A percentile compares a stretch with the other conserved stretches of the same genome.
These are phyloP conservation scores for Anisognathus igniventris DNA, from an alignment of 2,797 vertebrate genomes.

Conservation along the genomic window DNA sequence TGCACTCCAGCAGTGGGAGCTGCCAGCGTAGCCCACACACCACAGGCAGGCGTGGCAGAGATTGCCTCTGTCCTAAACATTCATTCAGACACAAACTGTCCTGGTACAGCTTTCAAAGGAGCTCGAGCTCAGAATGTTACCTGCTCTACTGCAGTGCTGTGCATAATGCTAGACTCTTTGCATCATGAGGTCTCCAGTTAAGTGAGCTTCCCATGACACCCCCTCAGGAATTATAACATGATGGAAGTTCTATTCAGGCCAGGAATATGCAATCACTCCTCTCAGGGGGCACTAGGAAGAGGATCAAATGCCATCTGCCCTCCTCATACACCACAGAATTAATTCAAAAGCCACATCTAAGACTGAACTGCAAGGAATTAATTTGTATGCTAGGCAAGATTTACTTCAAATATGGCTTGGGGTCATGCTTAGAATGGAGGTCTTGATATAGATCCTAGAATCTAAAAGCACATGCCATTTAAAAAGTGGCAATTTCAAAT, in stretches of 20 bases:
- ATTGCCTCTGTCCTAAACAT: background rate
- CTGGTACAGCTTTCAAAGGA: background rate
- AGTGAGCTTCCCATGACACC: background rate
- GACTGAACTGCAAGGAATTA: background rate
- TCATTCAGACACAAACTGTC: background rate
- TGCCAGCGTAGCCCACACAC: accelerated
- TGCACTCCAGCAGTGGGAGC: background rate
- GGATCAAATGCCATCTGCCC: background rate
- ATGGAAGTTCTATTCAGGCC: background rate
- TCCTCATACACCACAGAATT: background rate
- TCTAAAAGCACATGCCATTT: background rate
- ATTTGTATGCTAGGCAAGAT: background rate
- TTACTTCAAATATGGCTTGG: background rate
- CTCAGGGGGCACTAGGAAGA: background rate
- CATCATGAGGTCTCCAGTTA: background rate
- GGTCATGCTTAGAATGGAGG: background rate
- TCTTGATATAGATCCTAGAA: background rate
- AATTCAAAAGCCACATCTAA: background rate
- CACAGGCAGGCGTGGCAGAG: background rate
- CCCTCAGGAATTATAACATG: background rate
- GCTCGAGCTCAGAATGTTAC: background rate
- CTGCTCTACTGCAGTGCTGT: background rate
- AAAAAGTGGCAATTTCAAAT: background rate
- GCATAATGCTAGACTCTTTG: background rate
- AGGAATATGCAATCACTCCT: background rate